Conservation (phyloP, 2,113 vertebrate genomes). For the Cettia cetti region DNA sequence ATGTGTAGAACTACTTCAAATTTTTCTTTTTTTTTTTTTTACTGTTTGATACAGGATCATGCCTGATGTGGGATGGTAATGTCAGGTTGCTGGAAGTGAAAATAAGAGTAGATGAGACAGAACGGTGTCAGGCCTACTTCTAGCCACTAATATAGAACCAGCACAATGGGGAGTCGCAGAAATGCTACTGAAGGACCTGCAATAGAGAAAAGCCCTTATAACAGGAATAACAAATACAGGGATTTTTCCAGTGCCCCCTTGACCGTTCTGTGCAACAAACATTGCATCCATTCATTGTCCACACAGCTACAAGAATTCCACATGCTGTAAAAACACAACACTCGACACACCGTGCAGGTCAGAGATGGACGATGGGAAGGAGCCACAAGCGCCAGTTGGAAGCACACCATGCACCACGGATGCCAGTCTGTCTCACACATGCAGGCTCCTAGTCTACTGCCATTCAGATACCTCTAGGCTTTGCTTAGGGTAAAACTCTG, state of each 20-base stretch:
- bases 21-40: background rate
- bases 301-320: conserved; percentile 38
- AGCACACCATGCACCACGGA: conserved; percentile 66
- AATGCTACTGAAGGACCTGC: conserved; percentile 41
- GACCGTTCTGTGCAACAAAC: conserved; percentile 18
- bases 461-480: conserved; percentile 43
- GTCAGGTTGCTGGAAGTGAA: conserved; percentile 26
- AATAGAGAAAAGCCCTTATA: conserved; percentile 56
- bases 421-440: conserved; percentile 51
- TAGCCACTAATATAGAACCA: conserved; percentile 27
- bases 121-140: background rate
- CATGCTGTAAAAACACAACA: conserved; percentile 68
- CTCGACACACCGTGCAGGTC: conserved; percentile 59
- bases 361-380: conserved; percentile 3
- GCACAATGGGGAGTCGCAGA: conserved; percentile 3
- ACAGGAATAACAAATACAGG: background rate
- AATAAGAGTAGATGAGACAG: conserved; percentile 11
- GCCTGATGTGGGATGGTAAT: conserved; percentile 6
- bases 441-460: conserved; percentile 60
- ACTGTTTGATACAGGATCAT: background rate
- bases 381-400: conserved; percentile 36
- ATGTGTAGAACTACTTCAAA: background rate
- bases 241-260: conserved; percentile 29
- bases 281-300: conserved; percentile 24
- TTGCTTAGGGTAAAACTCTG: conserved; percentile 45